These are phyloP conservation scores for Epistrophella euchroma DNA, from an alignment of 2,888 invertebrate genomes.

Conservation along the genomic window DNA sequence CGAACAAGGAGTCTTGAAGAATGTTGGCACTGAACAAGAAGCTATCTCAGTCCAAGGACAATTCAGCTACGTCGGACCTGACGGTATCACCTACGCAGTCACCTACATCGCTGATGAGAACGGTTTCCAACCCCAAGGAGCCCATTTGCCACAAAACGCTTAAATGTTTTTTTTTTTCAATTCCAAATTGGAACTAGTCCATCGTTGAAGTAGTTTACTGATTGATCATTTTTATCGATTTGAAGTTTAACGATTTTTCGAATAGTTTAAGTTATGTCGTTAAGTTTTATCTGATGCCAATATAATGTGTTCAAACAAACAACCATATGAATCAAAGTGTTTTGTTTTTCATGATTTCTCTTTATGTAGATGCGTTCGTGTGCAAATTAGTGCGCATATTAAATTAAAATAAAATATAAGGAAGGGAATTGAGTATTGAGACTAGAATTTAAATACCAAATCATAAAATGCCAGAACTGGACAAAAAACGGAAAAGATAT, in stretches of 20 bases:
- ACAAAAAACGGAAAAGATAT: no score
- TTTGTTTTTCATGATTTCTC: no score
- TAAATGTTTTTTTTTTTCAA: background rate
- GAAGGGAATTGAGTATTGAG: no score
- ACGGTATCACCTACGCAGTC: background rate
- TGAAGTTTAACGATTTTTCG: background rate
- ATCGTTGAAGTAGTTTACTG: background rate
- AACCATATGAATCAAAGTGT: no score
- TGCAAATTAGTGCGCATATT: no score
- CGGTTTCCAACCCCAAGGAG: constrained; percentile 31
- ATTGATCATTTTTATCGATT: no score
- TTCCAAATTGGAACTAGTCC: background rate
- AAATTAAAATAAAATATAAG: no score
- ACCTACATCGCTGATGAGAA: constrained; percentile 10
- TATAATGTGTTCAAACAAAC: background rate
- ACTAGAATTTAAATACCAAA: no score
- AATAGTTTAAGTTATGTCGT: background rate
- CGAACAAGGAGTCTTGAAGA: constrained; percentile 12
- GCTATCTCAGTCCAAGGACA: constrained; percentile 5
- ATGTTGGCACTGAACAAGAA: constrained; percentile 8
- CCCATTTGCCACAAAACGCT: constrained; percentile 1
- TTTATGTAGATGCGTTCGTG: no score
- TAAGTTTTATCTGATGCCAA: constrained; percentile 10
- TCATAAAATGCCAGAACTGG: no score
- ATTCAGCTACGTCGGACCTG: constrained; percentile 16